A percentile compares a stretch with the other conserved stretches of the same genome.
Evolutionary conservation across 92 coral and sea anemone species (phyloP).

Genomic region (Meandrina meandrites): DNA sequence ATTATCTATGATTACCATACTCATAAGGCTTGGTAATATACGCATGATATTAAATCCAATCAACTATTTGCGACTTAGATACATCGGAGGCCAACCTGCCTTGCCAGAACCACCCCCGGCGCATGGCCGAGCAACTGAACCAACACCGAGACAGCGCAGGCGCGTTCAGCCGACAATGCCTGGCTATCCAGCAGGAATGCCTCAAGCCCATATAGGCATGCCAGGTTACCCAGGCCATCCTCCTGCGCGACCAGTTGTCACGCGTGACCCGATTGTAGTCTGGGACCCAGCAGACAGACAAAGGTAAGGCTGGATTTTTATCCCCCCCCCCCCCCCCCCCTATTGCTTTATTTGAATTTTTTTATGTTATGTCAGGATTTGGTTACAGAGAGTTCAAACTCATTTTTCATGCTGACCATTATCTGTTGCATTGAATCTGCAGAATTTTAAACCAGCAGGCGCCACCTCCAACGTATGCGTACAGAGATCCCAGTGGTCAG

Average conservation of each 20-base stretch:
- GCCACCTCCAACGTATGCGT: slow-evolving; percentile 78
- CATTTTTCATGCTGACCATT: not conserved
- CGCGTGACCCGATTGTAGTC: slow-evolving; percentile 96
- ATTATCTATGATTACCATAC: not conserved
- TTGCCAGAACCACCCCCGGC: slow-evolving; percentile 97
- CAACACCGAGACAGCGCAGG: slow-evolving; percentile 92
- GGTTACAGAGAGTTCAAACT: not conserved
- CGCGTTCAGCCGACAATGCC: slow-evolving; percentile 75
- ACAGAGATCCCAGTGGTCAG: slow-evolving; percentile 86
- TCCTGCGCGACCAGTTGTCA: slow-evolving; percentile 84
- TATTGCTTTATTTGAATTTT: no score
- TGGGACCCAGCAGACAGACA: slow-evolving; percentile 98
- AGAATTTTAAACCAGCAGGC: slow-evolving; percentile 78
- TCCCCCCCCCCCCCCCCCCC: no score
- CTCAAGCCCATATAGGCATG: slow-evolving; percentile 68
- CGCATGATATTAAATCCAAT: not conserved
- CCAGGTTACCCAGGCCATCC: slow-evolving; percentile 82
- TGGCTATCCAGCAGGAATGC: slow-evolving; percentile 64
- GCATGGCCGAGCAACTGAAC: slow-evolving; percentile 97
- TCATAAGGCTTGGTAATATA: not conserved
- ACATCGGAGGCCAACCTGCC: slow-evolving; percentile 84
- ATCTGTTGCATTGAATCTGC: not conserved
- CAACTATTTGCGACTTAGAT: slow-evolving; percentile 27
- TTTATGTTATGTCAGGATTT: not conserved
- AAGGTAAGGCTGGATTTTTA: slow-evolving; percentile 48